Evolutionary conservation across 2,888 invertebrate species (phyloP).

Genomic region (Entomobrya proxima): DNA sequence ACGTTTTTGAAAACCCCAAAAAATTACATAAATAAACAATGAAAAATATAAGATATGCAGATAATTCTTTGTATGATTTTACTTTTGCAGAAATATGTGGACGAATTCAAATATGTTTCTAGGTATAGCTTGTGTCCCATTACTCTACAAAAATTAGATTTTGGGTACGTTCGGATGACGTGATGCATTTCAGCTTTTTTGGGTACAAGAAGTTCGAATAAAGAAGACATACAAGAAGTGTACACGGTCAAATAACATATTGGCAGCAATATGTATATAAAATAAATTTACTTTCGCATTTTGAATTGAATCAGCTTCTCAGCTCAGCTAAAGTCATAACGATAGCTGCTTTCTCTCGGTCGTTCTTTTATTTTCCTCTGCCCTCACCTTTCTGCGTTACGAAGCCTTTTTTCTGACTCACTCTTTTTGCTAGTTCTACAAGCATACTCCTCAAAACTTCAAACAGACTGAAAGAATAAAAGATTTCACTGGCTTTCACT

Average conservation of each 20-base stretch:
- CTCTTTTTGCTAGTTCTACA: not conserved
- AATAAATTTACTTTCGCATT: slow-evolving; percentile 17
- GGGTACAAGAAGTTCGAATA: not conserved
- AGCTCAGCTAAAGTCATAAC: not conserved
- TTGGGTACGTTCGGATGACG: not conserved
- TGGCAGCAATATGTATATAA: not conserved
- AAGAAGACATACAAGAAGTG: slow-evolving; percentile 32
- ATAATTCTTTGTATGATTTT: too few relatives aligned
- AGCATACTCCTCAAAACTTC: not conserved
- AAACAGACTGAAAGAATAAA: slow-evolving; percentile 34
- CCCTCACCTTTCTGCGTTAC: not conserved
- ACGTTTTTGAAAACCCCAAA: too few relatives aligned
- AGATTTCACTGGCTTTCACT: slow-evolving; percentile 16
- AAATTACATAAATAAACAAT: too few relatives aligned
- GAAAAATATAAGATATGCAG: too few relatives aligned
- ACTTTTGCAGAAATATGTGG: not conserved
- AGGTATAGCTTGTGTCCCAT: not conserved
- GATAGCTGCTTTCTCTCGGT: not conserved
- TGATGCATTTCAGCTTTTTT: not conserved
- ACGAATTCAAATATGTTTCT: not conserved
- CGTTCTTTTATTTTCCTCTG: not conserved
- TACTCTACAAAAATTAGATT: not conserved
- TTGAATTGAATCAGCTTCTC: slow-evolving; percentile 13
- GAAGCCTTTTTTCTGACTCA: not conserved
- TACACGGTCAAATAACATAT: slow-evolving; percentile 12